Percentiles rank a stretch among this genome's conserved stretches.
Evolutionary conservation across 2,888 invertebrate genomes (phyloP).

Genomic region (Epirrhoe alternata): DNA sequence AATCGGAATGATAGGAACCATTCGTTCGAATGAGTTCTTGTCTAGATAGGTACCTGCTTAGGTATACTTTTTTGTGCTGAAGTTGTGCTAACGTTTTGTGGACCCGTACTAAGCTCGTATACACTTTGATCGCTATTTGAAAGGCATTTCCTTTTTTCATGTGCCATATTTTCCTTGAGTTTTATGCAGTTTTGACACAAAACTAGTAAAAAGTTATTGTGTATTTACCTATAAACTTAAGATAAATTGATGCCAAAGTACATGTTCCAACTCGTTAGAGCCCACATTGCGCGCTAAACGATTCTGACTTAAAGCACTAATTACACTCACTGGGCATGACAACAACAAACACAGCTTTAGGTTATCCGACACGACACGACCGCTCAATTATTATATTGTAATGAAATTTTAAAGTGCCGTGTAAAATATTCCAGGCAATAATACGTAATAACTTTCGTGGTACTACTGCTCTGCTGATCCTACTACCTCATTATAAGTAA

Average conservation of each 20-base stretch:
- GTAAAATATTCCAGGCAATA: background rate
- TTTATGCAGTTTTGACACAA: background rate
- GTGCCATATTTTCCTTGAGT: background rate
- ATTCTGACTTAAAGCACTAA: constrained; percentile 45
- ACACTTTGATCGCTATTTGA: background rate
- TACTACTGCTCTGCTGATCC: too few species aligned
- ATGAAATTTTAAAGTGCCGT: background rate
- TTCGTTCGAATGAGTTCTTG: too few species aligned
- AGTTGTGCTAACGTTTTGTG: too few species aligned
- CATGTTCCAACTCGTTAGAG: constrained; percentile 3
- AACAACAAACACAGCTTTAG: background rate
- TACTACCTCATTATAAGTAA: too few species aligned
- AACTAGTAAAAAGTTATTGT: background rate
- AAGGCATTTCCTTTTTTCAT: background rate
- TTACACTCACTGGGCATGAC: constrained; percentile 43
- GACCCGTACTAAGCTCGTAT: too few species aligned
- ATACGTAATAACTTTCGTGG: too few species aligned
- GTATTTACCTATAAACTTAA: background rate
- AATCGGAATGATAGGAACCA: too few species aligned
- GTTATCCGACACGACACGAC: constrained; percentile 3
- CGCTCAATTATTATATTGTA: background rate
- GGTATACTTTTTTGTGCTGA: too few species aligned
- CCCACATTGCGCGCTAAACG: constrained; percentile 20
- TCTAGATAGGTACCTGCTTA: too few species aligned
- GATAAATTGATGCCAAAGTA: background rate